Conservation (phyloP, 2,113 vertebrate genomes). For the Phyllostomus discolor region DNA sequence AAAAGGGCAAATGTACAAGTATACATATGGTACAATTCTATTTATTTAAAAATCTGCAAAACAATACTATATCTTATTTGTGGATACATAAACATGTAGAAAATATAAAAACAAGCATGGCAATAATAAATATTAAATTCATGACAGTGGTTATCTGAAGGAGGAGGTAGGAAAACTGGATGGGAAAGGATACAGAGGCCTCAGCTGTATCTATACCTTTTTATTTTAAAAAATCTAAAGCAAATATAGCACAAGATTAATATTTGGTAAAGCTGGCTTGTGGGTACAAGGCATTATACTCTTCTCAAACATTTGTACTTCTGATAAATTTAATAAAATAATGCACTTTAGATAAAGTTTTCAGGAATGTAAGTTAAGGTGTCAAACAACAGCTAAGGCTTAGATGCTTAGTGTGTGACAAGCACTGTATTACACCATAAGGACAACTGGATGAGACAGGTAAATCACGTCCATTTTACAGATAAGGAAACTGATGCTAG, state of each 20-base stretch:
- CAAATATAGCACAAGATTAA: neutral
- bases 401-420: neutral
- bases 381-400: neutral
- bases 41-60: constrained; percentile 6
- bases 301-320: neutral
- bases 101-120: neutral
- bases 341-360: neutral
- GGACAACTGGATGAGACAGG: neutral
- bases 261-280: neutral
- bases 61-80: neutral
- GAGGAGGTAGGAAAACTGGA: neutral
- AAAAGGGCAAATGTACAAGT: constrained; percentile 11
- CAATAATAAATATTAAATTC: constrained; percentile 1
- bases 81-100: neutral
- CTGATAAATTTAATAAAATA: neutral
- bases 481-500: neutral
- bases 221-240: neutral
- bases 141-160: neutral
- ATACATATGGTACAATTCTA: neutral
- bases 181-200: neutral
- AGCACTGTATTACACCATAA: neutral
- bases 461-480: neutral
- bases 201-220: neutral
- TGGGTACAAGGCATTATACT: neutral
- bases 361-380: neutral